phyloP scores from a whole-genome alignment of 2,113 vertebrate genomes.

The Tragelaphus imberbis region DNA sequence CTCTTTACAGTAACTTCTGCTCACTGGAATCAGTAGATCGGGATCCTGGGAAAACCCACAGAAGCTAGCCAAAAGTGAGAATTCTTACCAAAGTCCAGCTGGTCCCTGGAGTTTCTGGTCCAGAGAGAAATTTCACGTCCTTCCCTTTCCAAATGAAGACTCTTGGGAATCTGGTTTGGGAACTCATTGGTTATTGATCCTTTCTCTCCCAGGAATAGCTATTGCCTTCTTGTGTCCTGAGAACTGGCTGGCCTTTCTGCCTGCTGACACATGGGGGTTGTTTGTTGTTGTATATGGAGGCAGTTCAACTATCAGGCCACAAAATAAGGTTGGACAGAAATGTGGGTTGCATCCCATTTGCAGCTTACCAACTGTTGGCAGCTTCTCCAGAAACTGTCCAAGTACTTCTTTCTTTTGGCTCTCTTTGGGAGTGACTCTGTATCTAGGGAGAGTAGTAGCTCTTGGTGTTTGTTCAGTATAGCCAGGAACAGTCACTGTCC shows the following conservation, averaged over 20 bases:
- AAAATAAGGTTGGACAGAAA: not conserved
- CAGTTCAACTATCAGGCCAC: not conserved
- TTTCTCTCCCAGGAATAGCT: not conserved
- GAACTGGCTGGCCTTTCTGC: not conserved
- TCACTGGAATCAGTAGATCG: not conserved
- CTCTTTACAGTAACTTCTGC: not conserved
- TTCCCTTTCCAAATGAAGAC: not conserved
- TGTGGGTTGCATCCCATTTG: not conserved
- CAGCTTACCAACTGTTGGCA: not conserved
- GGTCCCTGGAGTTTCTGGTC: not conserved
- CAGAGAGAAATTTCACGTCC: not conserved
- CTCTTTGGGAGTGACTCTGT: not conserved
- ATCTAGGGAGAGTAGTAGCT: not conserved
- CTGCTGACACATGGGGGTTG: not conserved
- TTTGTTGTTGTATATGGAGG: not conserved
- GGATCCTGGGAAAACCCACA: not conserved
- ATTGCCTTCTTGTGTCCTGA: not conserved
- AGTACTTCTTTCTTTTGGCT: not conserved
- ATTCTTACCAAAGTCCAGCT: not conserved
- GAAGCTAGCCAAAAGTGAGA: not conserved
- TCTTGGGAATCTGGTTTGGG: not conserved
- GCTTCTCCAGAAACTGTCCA: not conserved
- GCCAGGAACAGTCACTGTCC: not conserved
- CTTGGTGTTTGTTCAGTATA: not conserved
- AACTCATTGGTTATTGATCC: not conserved